These are phyloP conservation scores for Gavia stellata DNA, from an alignment of 2,113 vertebrate genomes.

Conservation along the genomic window DNA sequence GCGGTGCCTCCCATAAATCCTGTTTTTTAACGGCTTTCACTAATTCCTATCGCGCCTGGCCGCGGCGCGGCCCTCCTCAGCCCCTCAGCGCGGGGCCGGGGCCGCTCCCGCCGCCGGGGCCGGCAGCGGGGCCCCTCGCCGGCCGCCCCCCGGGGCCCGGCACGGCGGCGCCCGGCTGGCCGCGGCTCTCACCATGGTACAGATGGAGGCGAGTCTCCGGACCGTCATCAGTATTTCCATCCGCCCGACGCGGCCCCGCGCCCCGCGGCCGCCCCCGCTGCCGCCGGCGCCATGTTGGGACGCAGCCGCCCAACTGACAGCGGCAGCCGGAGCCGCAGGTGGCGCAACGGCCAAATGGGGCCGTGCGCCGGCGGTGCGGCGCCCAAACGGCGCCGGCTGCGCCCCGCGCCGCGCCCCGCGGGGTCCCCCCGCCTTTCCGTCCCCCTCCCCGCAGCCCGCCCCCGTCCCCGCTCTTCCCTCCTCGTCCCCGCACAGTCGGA, in stretches of 20 bases:
- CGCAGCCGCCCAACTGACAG: constrained; percentile 41
- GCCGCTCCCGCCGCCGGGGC: neutral
- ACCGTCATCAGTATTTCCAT: constrained; percentile 95
- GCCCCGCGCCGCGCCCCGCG: neutral
- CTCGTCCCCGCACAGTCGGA: fast-evolving
- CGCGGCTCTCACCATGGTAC: constrained; percentile 83
- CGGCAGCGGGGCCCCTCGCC: neutral
- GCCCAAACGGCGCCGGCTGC: neutral
- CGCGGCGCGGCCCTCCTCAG: neutral
- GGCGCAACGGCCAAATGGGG: constrained; percentile 11
- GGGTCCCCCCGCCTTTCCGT: fast-evolving
- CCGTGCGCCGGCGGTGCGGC: neutral
- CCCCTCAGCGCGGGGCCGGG: neutral
- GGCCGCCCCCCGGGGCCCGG: neutral
- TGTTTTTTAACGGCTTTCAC: neutral
- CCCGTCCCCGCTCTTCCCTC: neutral
- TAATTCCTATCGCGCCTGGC: neutral
- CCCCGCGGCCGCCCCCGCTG: constrained; percentile 61
- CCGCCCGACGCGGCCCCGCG: constrained; percentile 71
- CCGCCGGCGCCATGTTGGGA: constrained; percentile 58
- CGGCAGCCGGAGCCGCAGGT: constrained; percentile 42
- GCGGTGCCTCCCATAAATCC: neutral
- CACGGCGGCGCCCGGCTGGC: neutral
- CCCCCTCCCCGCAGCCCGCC: neutral
- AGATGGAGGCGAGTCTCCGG: constrained; percentile 94